A percentile compares a stretch with the other conserved stretches of the same genome.
Conservation (phyloP, 1,140 invertebrate genomes). For the Drosophila prosaltans region DNA sequence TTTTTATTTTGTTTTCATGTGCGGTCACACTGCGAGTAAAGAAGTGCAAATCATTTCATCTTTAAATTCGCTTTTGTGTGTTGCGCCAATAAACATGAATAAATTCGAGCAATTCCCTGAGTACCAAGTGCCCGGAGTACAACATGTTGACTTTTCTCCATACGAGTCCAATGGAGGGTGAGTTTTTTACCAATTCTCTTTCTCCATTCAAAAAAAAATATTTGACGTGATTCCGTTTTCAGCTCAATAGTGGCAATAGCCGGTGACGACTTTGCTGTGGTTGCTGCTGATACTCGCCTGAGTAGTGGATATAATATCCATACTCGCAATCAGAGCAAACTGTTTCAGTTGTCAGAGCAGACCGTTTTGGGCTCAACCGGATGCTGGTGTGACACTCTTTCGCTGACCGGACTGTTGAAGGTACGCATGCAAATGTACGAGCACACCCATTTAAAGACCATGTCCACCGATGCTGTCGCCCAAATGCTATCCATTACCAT, state of each 20-base stretch:
- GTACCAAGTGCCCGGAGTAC: constrained; percentile 86
- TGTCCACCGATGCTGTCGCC: constrained; percentile 95
- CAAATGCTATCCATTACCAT: constrained; percentile 98
- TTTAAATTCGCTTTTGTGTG: constrained; percentile 18
- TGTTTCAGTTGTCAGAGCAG: constrained; percentile 90
- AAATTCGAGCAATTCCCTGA: constrained; percentile 85
- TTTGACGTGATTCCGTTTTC: constrained; percentile 45
- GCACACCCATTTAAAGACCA: constrained; percentile 96
- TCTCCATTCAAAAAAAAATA: constrained; percentile 8
- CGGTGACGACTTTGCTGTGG: constrained; percentile 94
- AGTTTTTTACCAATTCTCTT: constrained; percentile 44
- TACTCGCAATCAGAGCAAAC: constrained; percentile 93
- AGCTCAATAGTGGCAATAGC: constrained; percentile 96
- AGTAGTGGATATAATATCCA: constrained; percentile 95
- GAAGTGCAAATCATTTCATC: constrained; percentile 77
- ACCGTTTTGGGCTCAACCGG: constrained; percentile 96
- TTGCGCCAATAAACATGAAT: constrained; percentile 30
- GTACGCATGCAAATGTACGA: constrained; percentile 97
- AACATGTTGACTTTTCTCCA: constrained; percentile 88
- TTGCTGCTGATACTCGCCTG: constrained; percentile 96
- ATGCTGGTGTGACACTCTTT: constrained; percentile 99
- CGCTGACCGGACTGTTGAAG: constrained; percentile 92
- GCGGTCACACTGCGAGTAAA: constrained; percentile 46
- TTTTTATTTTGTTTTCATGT: background rate
- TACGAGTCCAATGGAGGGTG: constrained; percentile 92